phyloP scores from a whole-genome alignment of 1,140 invertebrate genomes.

The Lepidurus arcticus region DNA sequence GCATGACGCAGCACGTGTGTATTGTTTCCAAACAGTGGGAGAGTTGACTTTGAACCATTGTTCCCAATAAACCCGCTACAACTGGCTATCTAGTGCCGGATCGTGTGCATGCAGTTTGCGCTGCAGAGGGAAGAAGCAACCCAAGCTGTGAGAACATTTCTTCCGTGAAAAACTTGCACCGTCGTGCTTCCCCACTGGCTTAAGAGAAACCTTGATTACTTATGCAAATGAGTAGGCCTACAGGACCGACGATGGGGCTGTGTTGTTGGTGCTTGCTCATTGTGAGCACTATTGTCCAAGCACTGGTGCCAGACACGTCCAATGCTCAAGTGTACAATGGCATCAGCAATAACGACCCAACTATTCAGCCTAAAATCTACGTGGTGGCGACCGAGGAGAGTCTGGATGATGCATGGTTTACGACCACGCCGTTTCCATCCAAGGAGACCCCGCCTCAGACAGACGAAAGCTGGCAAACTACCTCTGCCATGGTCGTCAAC shows the following conservation, averaged over 20 bases:
- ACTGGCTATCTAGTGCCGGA: neutral
- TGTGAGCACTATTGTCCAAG: neutral
- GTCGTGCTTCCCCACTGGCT: neutral
- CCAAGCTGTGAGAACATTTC: too few species aligned
- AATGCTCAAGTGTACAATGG: constrained; percentile 14
- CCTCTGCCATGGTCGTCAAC: neutral
- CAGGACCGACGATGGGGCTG: neutral
- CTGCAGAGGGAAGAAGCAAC: neutral
- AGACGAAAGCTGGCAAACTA: neutral
- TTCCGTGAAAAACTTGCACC: too few species aligned
- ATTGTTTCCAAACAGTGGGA: constrained; percentile 21
- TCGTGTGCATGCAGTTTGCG: neutral
- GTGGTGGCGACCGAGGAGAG: neutral
- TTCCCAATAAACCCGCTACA: neutral
- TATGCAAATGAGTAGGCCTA: constrained; percentile 19
- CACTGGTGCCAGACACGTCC: constrained; percentile 10
- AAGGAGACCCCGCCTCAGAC: neutral
- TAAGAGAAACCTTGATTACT: neutral
- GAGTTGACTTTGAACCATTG: constrained; percentile 5
- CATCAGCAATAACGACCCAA: neutral
- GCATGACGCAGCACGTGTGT: constrained; percentile 16
- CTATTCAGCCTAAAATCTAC: neutral
- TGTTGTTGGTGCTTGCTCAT: constrained; percentile 8
- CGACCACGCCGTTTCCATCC: neutral
- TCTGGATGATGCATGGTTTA: neutral